Conservation (phyloP, 2,797 vertebrate species). For the Hippocampus kuda region DNA sequence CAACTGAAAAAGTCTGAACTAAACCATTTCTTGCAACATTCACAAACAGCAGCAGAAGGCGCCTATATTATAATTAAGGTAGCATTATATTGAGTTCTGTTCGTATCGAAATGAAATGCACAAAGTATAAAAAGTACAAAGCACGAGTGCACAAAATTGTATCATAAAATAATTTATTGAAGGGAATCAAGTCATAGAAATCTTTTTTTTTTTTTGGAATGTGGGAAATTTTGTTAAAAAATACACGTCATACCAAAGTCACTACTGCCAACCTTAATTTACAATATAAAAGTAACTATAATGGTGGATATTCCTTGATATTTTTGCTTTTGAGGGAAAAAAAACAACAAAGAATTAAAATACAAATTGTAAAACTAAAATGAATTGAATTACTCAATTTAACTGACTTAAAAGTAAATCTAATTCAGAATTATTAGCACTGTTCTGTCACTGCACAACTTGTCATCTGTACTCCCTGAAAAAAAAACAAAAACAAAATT, state of each 20-base stretch:
- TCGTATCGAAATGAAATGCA: background rate
- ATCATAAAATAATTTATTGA: conserved; percentile 9
- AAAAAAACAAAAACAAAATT: background rate
- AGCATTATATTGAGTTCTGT: background rate
- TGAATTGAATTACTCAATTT: background rate
- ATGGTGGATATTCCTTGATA: background rate
- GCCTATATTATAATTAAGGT: too few relatives aligned
- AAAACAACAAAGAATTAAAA: background rate
- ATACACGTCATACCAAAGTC: background rate
- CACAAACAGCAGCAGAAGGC: background rate
- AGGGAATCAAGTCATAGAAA: background rate
- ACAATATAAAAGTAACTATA: background rate
- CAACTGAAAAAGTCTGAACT: background rate
- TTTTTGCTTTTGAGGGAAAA: too few relatives aligned
- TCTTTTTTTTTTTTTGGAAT: background rate
- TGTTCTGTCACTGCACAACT: too few relatives aligned
- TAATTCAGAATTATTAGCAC: background rate
- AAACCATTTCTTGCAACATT: background rate
- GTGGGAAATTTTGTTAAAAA: background rate
- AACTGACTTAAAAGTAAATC: background rate
- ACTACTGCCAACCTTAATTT: background rate
- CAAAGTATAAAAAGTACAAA: background rate
- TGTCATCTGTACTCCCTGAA: background rate
- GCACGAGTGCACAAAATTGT: background rate
- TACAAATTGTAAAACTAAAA: background rate